phyloP scores from a whole-genome alignment of 2,888 invertebrate genomes.

The Hyalella azteca region DNA sequence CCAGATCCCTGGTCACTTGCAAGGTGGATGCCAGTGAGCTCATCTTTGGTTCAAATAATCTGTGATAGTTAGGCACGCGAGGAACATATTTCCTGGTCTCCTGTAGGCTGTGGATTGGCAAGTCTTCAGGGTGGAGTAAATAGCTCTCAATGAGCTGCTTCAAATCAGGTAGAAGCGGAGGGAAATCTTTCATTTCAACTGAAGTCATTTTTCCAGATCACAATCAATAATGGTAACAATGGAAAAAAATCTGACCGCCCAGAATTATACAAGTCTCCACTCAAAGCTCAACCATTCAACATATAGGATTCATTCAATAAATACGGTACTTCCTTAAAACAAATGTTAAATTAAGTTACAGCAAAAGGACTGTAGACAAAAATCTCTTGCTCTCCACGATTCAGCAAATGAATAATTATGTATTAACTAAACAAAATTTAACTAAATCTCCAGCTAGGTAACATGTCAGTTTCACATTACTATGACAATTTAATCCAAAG shows the following conservation, averaged over 20 bases:
- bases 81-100: constrained; percentile 46
- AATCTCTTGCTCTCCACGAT: background rate
- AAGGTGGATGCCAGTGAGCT: constrained; percentile 39
- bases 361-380: background rate
- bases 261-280: background rate
- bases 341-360: background rate
- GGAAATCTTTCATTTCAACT: constrained; percentile 32
- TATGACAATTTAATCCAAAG: background rate
- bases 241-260: background rate
- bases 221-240: background rate
- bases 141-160: constrained; percentile 54
- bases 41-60: constrained; percentile 44
- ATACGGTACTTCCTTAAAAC: background rate
- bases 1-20: constrained; percentile 56
- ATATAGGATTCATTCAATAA: background rate
- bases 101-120: constrained; percentile 55
- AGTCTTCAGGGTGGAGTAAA: constrained; percentile 48
- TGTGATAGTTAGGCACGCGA: constrained; percentile 42
- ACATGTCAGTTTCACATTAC: background rate
- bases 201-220: background rate
- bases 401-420: background rate
- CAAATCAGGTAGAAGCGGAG: constrained; percentile 52
- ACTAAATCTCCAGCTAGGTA: background rate
- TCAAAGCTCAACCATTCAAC: background rate
- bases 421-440: background rate